phyloP scores from a whole-genome alignment of 2,113 vertebrate species.

The Megalops atlanticus region DNA sequence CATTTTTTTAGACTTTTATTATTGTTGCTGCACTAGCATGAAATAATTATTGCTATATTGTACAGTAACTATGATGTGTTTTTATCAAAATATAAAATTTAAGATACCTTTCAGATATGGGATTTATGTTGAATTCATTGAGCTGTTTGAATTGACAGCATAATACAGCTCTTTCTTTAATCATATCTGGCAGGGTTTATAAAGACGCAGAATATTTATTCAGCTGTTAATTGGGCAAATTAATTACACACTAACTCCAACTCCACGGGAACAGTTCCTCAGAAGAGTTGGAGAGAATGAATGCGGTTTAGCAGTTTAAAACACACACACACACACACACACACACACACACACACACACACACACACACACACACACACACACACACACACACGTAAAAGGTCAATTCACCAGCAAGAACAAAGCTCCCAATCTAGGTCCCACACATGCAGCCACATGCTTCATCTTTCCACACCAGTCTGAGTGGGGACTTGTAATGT shows the following conservation, averaged over 20 bases:
- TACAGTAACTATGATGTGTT: no score
- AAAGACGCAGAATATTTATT: neutral
- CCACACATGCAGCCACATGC: conserved; percentile 57
- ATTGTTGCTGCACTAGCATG: no score
- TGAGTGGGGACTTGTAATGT: conserved; percentile 45
- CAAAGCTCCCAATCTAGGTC: conserved; percentile 57
- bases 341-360: conserved; percentile 5
- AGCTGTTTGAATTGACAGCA: no score
- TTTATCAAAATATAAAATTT: no score
- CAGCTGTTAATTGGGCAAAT: neutral
- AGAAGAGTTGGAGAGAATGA: conserved; percentile 27
- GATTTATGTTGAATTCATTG: no score
- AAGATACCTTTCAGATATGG: no score
- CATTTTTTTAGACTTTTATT: no score
- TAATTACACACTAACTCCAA: neutral
- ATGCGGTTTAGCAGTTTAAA: conserved; percentile 39
- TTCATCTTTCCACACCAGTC: conserved; percentile 32
- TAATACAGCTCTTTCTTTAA: no score
- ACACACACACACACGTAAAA: conserved; percentile 15
- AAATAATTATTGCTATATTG: no score
- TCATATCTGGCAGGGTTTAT: no score
- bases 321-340: conserved; percentile 43
- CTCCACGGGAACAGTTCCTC: neutral
- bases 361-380: conserved; percentile 43
- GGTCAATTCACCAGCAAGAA: conserved; percentile 54